Base-by-base conservation (phyloP, 2,113 vertebrate genomes). In the Bagarius yarrelli region DNA sequence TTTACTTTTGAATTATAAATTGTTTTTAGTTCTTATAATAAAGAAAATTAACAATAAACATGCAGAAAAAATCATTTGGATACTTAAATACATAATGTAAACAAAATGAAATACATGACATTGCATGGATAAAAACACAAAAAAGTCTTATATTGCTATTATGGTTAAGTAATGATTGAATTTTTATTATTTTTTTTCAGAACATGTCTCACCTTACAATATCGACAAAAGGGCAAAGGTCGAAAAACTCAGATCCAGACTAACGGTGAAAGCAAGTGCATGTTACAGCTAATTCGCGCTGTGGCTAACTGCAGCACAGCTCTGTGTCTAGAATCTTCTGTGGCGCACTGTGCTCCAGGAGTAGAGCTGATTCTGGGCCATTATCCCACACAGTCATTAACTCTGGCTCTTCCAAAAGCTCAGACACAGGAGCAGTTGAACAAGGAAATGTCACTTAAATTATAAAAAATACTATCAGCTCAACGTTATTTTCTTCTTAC, bases 321-420 rank as follows among this genome's bases (percentile, higher is more conserved):
- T n/a, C 23, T 73, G 79, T 67, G 69, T 82, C 78, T 66, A 78
- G 67, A 85, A 83, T 69, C 47, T 66, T 85, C 81, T 69, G 81
- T 80, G 36, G 59, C 36, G 67, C 74, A 78, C 66, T 81, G 52
- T 79, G 70, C 77, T 81, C 66, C 60, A 67, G 80, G 78, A 83
- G 78, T 63, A 34, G 74, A 81, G 84, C 79, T 44, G 73, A 74
- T 80, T 81, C 82, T 78, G 56, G 57, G 79, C 69, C 75, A 81
- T 80, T 76, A 83, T 80, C 70, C 78, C 78, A 77, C 55, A 80
- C 23, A 67, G 80, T 81, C 61, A 79, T 83, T 83, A 86, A 81
- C 85, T 83, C 81, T 81, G 69, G 64, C 82, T 75, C 67, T 55
- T 79, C 79, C 79, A 75, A 85, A 83, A 30, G 52, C 57, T 56